A percentile compares a stretch with the other conserved stretches of the same genome.
Conservation (phyloP, 2,113 vertebrate genomes). For the Anoura caudifer region DNA sequence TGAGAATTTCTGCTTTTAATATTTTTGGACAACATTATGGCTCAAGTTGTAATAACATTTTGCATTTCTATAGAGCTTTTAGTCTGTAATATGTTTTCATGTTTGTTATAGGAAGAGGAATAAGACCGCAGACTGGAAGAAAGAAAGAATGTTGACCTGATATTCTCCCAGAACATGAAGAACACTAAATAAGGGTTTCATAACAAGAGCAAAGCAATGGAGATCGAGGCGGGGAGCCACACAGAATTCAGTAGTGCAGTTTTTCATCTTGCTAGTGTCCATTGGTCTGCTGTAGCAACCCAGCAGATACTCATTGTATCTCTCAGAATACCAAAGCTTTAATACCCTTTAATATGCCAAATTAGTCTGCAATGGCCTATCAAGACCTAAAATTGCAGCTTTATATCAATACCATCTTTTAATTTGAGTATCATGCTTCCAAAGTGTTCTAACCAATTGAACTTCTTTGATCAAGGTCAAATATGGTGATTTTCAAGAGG, state of each 20-base stretch:
- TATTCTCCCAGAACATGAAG: background rate
- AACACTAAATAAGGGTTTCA: background rate
- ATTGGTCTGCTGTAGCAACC: background rate
- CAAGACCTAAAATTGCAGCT: background rate
- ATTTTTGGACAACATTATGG: background rate
- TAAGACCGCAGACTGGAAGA: background rate
- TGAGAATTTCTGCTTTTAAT: background rate
- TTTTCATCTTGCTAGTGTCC: background rate
- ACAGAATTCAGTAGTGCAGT: background rate
- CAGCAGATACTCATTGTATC: background rate
- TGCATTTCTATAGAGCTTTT: background rate
- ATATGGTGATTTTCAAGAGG: slow-evolving; percentile 12
- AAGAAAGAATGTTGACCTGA: background rate
- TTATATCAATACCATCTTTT: background rate
- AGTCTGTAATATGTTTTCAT: background rate
- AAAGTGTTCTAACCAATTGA: background rate
- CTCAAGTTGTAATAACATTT: background rate
- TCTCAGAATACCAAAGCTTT: background rate
- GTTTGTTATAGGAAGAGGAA: background rate
- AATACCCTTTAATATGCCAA: background rate
- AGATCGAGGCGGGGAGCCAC: fast-evolving
- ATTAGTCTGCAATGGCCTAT: background rate
- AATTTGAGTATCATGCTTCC: background rate
- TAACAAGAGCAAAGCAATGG: background rate
- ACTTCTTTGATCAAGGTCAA: background rate